These are phyloP conservation scores for Chrysomallon squamiferum DNA, from an alignment of 1,140 invertebrate genomes.

Conservation along the genomic window DNA sequence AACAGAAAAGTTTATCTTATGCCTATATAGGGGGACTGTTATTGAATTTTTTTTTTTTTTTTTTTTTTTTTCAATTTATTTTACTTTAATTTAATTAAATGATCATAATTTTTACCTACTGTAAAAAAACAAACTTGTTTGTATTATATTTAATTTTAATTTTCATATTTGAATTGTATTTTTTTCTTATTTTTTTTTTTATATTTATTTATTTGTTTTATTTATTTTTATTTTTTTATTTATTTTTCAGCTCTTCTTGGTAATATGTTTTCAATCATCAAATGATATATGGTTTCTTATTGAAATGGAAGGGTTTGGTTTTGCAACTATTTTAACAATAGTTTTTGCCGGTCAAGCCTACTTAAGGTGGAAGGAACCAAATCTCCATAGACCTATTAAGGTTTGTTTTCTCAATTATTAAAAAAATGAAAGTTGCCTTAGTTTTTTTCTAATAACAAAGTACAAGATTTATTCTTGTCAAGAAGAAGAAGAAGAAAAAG, in stretches of 20 bases:
- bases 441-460: background rate
- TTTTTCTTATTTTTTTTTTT: no score
- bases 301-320: conserved; percentile 57
- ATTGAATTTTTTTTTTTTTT: no score
- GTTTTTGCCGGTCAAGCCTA: conserved; percentile 56
- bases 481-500: background rate
- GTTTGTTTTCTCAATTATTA: conserved; percentile 19
- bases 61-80: no score
- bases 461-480: background rate
- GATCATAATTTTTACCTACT: no score
- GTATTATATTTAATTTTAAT: no score
- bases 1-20: no score
- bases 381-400: conserved; percentile 51
- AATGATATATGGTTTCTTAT: conserved; percentile 56
- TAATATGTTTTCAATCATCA: conserved; percentile 43
- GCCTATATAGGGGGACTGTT: no score
- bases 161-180: no score
- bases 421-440: background rate
- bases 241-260: conserved; percentile 42
- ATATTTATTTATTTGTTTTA: no score
- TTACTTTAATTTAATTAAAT: no score
- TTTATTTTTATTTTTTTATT: no score
- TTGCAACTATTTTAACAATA: conserved; percentile 50
- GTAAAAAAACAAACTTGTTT: no score
- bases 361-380: conserved; percentile 49